Evolutionary conservation across 1,140 invertebrate genomes (phyloP).

Genomic region (Cydia pomonella): DNA sequence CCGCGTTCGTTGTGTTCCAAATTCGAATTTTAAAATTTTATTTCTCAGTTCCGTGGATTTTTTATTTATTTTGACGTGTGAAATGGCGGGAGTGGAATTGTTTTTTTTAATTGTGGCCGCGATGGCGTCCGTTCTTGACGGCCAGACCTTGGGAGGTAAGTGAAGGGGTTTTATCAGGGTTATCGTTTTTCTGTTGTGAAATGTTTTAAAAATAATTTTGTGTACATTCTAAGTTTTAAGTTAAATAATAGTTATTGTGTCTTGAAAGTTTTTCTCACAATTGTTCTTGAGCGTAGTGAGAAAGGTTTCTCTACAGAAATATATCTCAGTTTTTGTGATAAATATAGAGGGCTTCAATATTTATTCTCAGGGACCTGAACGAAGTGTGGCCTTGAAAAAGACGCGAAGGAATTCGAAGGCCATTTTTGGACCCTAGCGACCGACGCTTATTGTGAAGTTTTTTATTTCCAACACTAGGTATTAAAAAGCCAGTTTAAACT

Average conservation of each 20-base stretch:
- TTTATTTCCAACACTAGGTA: too few species aligned
- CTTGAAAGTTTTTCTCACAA: background rate
- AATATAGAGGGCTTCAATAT: too few species aligned
- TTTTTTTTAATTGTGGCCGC: conserved; percentile 47
- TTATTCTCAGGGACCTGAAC: background rate
- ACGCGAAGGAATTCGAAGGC: background rate
- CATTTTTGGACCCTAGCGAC: background rate
- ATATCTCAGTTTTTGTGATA: background rate
- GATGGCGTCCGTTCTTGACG: conserved; percentile 46
- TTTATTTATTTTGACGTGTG: conserved; percentile 7
- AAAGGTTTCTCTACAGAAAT: background rate
- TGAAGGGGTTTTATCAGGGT: conserved; percentile 38
- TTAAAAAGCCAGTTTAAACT: too few species aligned
- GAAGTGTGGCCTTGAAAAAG: background rate
- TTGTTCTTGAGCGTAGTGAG: background rate
- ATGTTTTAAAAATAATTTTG: background rate
- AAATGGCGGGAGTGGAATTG: conserved; percentile 52
- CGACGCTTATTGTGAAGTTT: background rate
- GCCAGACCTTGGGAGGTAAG: conserved; percentile 43
- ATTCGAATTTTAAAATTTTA: conserved; percentile 44
- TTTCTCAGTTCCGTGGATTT: conserved; percentile 37
- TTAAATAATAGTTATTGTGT: background rate
- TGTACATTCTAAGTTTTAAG: background rate
- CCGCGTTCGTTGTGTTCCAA: conserved; percentile 49
- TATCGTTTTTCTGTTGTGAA: background rate